Evolutionary conservation across 2,888 invertebrate species (phyloP).

Genomic region (Phortica okadai): DNA sequence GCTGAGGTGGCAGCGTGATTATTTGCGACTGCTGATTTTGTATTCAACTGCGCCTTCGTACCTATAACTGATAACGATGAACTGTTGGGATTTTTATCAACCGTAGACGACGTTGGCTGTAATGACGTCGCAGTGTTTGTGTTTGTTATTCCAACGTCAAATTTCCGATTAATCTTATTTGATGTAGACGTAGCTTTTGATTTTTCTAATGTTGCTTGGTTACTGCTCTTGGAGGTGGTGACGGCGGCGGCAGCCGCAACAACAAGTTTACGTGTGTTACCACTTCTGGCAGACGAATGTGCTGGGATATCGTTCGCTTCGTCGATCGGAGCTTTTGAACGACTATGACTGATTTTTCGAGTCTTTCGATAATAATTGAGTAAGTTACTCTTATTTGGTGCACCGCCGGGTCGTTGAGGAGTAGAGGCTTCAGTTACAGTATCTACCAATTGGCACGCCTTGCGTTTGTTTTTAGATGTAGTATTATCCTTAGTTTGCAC

Average conservation of each 20-base stretch:
- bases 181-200: constrained; percentile 35
- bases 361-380: constrained; percentile 76
- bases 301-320: constrained; percentile 32
- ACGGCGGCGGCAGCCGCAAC: constrained; percentile 41
- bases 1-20: not conserved
- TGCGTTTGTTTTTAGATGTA: constrained; percentile 31
- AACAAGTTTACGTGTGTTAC: constrained; percentile 44
- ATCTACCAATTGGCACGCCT: constrained; percentile 26
- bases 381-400: constrained; percentile 63
- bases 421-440: constrained; percentile 47
- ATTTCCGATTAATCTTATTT: constrained; percentile 24
- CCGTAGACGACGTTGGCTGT: constrained; percentile 32
- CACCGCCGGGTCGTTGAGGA: constrained; percentile 56
- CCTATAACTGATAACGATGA: constrained; percentile 55
- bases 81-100: constrained; percentile 46
- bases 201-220: constrained; percentile 20
- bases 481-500: not conserved
- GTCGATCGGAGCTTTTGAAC: constrained; percentile 42
- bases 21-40: constrained; percentile 37
- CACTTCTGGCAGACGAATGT: constrained; percentile 43
- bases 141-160: constrained; percentile 12
- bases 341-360: constrained; percentile 68
- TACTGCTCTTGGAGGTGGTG: constrained; percentile 34
- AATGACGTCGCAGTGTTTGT: not conserved
- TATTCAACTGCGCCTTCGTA: constrained; percentile 53